These are phyloP conservation scores for Danio kyathit DNA, from an alignment of 2,797 vertebrate species.

Conservation along the genomic window DNA sequence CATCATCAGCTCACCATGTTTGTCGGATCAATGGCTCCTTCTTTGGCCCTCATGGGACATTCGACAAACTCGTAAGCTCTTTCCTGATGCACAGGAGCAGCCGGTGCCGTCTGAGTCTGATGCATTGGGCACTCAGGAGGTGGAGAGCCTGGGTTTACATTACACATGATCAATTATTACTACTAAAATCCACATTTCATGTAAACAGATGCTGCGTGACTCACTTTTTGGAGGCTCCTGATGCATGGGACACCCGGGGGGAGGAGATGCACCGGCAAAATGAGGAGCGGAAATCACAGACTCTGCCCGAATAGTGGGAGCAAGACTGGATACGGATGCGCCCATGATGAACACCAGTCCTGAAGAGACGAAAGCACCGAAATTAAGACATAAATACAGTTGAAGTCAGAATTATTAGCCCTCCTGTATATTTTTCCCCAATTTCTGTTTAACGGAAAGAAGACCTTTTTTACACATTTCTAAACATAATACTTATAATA, in stretches of 20 bases:
- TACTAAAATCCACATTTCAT: background rate
- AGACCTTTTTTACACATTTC: too few relatives aligned
- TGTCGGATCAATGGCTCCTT: slow-evolving; percentile 82
- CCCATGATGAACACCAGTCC: slow-evolving; percentile 77
- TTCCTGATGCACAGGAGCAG: slow-evolving; percentile 88
- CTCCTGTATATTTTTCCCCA: too few relatives aligned
- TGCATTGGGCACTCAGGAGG: slow-evolving; percentile 79
- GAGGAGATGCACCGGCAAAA: slow-evolving; percentile 50
- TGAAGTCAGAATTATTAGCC: too few relatives aligned
- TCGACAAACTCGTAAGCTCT: slow-evolving; percentile 90
- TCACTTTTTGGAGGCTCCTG: slow-evolving; percentile 72
- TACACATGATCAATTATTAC: background rate
- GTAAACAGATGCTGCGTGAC: background rate
- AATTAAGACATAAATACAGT: too few relatives aligned
- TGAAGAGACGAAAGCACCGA: background rate
- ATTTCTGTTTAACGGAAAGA: too few relatives aligned
- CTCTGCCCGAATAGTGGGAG: slow-evolving; percentile 67
- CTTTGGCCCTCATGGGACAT: slow-evolving; percentile 83
- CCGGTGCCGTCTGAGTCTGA: slow-evolving; percentile 51
- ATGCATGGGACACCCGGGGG: slow-evolving; percentile 84
- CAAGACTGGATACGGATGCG: slow-evolving; percentile 74
- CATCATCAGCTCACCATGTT: slow-evolving; percentile 87
- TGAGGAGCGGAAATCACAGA: slow-evolving; percentile 35
- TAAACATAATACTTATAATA: too few relatives aligned
- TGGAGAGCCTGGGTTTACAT: slow-evolving; percentile 50